Evolutionary conservation across 1,140 invertebrate genomes (phyloP).

Genomic region (Teleopsis dalmanni): DNA sequence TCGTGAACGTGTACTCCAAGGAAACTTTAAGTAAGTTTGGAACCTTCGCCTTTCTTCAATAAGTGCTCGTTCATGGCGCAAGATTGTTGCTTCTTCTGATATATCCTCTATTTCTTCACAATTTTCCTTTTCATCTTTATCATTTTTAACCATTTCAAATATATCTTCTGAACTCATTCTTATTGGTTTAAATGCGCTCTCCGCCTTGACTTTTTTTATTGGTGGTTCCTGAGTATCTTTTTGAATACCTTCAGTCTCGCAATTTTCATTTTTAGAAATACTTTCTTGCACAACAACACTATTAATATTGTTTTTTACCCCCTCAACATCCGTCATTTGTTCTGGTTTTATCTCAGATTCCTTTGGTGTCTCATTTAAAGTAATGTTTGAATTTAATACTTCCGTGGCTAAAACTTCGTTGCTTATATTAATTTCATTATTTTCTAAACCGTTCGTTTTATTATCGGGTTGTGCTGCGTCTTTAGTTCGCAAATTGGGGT

Average conservation of each 20-base stretch:
- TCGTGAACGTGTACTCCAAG: conserved; percentile 51
- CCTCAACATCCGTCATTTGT: not conserved
- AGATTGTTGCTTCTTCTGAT: conserved; percentile 59
- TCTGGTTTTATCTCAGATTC: not conserved
- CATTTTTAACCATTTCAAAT: too few species aligned
- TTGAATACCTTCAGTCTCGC: not conserved
- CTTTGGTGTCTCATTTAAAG: not conserved
- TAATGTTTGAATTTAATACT: not conserved
- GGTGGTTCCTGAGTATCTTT: not conserved
- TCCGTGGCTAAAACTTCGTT: not conserved
- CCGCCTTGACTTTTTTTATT: too few species aligned
- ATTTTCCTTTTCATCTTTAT: not conserved
- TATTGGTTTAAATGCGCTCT: too few species aligned
- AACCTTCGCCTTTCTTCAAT: conserved; percentile 74
- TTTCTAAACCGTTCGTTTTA: not conserved
- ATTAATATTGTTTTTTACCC: too few species aligned
- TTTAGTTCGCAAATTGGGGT: too few species aligned
- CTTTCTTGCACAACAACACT: too few species aligned
- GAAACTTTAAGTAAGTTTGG: conserved; percentile 60
- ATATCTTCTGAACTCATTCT: too few species aligned
- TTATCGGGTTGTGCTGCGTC: not conserved
- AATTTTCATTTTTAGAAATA: not conserved
- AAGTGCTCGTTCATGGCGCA: conserved; percentile 66
- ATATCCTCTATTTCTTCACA: conserved; percentile 48
- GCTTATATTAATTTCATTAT: not conserved